These are phyloP conservation scores for Actinia equina DNA, from an alignment of 64 coral and sea anemone genomes.

Conservation along the genomic window DNA sequence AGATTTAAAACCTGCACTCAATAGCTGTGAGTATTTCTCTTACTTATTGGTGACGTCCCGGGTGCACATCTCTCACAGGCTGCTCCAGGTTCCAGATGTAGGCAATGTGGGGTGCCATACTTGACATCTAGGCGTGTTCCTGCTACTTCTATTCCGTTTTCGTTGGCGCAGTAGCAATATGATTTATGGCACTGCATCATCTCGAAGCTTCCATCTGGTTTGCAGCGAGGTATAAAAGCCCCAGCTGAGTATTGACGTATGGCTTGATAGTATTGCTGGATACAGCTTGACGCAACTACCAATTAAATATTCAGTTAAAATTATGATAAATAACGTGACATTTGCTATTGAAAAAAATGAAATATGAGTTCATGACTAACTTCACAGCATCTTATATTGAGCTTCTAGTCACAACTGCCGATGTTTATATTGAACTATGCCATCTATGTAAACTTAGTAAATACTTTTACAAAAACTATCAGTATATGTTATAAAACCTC, in stretches of 20 bases:
- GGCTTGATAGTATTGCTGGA: constrained; percentile 21
- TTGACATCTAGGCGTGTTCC: constrained; percentile 45
- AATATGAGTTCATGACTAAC: too few relatives aligned
- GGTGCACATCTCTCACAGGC: constrained; percentile 19
- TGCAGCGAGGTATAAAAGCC: constrained; percentile 45
- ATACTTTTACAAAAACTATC: too few relatives aligned
- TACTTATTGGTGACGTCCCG: not conserved
- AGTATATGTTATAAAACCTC: too few relatives aligned
- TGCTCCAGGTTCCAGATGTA: not conserved
- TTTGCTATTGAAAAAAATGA: too few relatives aligned
- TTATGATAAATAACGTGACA: too few relatives aligned
- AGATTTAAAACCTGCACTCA: not conserved
- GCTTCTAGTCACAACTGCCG: too few relatives aligned
- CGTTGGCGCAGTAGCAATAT: constrained; percentile 75
- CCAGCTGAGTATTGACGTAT: constrained; percentile 40
- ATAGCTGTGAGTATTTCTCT: not conserved
- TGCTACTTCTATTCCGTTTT: constrained; percentile 50
- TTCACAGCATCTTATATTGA: too few relatives aligned
- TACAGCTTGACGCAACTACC: not conserved
- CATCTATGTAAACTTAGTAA: too few relatives aligned
- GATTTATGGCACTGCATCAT: constrained; percentile 50
- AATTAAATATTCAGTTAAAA: not conserved
- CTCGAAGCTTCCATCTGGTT: constrained; percentile 53
- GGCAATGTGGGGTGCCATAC: constrained; percentile 47
- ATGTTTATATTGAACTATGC: too few relatives aligned